These are phyloP conservation scores for Cepaea hortensis DNA, from an alignment of 2,888 invertebrate species.

Conservation along the genomic window DNA sequence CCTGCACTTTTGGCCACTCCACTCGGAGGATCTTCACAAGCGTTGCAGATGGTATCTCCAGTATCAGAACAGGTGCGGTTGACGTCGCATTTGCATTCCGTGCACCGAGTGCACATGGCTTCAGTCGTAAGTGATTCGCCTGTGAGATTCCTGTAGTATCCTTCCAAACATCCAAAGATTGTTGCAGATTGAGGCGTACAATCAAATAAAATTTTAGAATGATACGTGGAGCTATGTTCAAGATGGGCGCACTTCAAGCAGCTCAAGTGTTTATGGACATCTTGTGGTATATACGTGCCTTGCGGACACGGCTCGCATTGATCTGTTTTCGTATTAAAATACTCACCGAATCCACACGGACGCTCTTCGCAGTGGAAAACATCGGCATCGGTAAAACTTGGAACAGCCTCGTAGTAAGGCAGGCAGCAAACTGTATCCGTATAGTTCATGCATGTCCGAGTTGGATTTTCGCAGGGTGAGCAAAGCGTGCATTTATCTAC, in stretches of 20 bases:
- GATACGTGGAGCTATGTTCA: neutral
- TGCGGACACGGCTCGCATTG: neutral
- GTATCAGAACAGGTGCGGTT: no score
- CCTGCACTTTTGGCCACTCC: no score
- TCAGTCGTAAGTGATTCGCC: neutral
- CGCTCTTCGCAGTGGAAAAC: neutral
- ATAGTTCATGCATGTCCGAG: neutral
- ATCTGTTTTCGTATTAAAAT: neutral
- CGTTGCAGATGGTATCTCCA: no score
- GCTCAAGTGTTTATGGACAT: neutral
- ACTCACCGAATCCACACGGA: neutral
- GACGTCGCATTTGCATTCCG: no score
- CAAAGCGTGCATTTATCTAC: neutral
- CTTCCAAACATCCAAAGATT: neutral
- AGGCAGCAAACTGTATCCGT: neutral
- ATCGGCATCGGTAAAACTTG: neutral
- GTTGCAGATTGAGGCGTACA: neutral
- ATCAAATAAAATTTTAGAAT: neutral
- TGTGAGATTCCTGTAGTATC: neutral
- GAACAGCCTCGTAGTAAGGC: neutral
- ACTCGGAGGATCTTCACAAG: no score
- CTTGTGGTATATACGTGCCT: constrained; percentile 2
- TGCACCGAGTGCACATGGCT: neutral
- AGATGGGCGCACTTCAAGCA: neutral
- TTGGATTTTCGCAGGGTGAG: neutral